Evolutionary conservation across 2,113 vertebrate species (phyloP).

Genomic region (Spilogale gracilis): DNA sequence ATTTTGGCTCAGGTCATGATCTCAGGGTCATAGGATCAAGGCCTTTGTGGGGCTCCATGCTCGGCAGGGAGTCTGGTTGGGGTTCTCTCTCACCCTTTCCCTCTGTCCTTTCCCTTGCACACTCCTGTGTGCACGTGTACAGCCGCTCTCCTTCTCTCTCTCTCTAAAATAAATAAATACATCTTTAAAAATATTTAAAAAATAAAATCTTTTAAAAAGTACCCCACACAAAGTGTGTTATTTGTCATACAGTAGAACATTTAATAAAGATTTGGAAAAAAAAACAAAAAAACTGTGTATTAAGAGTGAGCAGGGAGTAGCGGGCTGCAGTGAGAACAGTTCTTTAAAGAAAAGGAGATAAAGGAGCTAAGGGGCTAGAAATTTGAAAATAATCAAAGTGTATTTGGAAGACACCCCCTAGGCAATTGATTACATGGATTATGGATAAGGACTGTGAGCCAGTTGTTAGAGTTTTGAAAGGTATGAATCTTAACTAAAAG

Average conservation of each 20-base stretch:
- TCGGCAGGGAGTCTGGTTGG: background rate
- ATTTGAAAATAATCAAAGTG: background rate
- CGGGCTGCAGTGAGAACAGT: accelerated
- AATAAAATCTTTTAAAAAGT: background rate
- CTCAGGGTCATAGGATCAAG: background rate
- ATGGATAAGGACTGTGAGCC: background rate
- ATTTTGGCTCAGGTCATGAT: background rate
- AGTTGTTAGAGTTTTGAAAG: background rate
- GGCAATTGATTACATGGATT: background rate
- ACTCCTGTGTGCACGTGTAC: too few species aligned
- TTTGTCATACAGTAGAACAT: background rate
- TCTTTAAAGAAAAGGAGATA: background rate
- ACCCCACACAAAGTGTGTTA: background rate
- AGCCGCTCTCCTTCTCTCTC: background rate
- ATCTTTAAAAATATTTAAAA: background rate
- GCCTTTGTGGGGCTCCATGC: background rate
- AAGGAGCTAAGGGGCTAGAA: background rate
- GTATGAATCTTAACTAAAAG: background rate
- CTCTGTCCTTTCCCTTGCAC: too few species aligned
- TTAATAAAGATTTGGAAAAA: background rate
- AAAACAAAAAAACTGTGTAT: background rate
- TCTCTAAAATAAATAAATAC: background rate
- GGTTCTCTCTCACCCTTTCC: background rate
- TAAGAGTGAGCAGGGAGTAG: background rate
- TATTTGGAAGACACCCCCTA: background rate